Evolutionary conservation across 2,888 invertebrate genomes (phyloP), one percentile per base, ranked within the genome.

Genomic region (Acleris literana): DNA sequence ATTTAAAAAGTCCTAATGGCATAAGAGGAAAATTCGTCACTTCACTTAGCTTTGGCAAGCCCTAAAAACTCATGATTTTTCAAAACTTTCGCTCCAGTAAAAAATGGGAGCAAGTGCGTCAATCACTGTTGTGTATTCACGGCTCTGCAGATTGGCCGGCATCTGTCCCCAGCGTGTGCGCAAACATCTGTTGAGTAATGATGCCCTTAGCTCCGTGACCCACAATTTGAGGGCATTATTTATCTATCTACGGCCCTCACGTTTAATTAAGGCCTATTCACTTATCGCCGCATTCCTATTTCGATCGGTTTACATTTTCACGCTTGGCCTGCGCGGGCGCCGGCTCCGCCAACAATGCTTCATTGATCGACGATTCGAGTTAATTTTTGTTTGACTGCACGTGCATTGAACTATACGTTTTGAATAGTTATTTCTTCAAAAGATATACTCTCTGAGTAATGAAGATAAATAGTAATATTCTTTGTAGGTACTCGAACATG

Each of bases 181-280:
- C 68, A 63, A 69, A 72, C 70, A 72, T 72, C 68, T 72, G 69
- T 63, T 64, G 63, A 59, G 63, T 67, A 64, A 69, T 63, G 64
- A 68, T 74, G 78, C 81, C 82, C 83, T 84, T 77, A 78, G 78
- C 78, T 78, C 78, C 79, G 82, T 84, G 86, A 86, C 84, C 82
- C 82, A 82, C 76, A 76, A 49, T 64, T 79, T 76, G 75, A 69
- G 71, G 74, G 79, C 74, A 79, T 82, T 81, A 78, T 83, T 66
- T 82, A 83, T 87, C 84, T 84, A 82, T 81, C 76, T 80, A 70
- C 74, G 79, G 76, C 85, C 83, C 86, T 84, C 79, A 74, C 75
- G 75, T 84, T 84, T 91, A 91, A 92, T 90, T 92, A 90, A 85
- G 73, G 74, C 77, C 85, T 87, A 91, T 90, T 91, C 88, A 89